Base-by-base conservation (phyloP, 2,113 vertebrate genomes). In the Blennius ocellaris region DNA sequence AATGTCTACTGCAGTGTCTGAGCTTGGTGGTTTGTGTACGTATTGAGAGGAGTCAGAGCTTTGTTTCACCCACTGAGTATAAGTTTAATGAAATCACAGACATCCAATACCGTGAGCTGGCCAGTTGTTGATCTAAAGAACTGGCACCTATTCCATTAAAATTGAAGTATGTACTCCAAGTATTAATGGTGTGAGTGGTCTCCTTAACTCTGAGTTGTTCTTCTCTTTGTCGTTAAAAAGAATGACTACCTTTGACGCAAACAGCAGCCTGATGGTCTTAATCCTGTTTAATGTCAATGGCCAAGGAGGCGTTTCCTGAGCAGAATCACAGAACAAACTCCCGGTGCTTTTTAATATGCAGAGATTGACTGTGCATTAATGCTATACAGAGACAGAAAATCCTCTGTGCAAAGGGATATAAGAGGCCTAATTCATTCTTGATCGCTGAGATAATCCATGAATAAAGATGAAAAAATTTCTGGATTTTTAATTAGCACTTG, bases 331-430 rank as follows among this genome's bases (percentile, higher is more conserved):
- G 54, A 69, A 7, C 49, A 68, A 76, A 7, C 5, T 44, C 55
- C 74, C 59, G 15, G 6, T 38, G 41, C 48, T 21, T 68, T 81
- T 83, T 55, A 79, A 76, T 36, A 80, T 70, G 47, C 79, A 75
- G 52, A 60, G 40, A 45, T 64, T 49, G 57, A 64, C 70, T 51
- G 11, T 21, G 83, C 54, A 70, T 82, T 78, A 77, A 69, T 59
- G 41, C 59, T 81, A 48, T 21, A 81, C 37, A 47, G 12, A 84
- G 55, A 70, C 52, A 58, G 56, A 49, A 81, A 83, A 83, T 72
- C 60, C 59, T 79, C 73, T 12, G 15, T 45, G 66, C 61, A 71
- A 76, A 86, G 80, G 74, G 15, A 80, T 67, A 82, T 81, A 68
- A 84, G 41, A 15, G 72, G 52, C 39, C 73, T 6, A 43, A 70